A percentile compares a stretch with the other conserved stretches of the same genome.
Evolutionary conservation across 2,797 vertebrate genomes (phyloP).

Genomic region (Pangasius macronema): DNA sequence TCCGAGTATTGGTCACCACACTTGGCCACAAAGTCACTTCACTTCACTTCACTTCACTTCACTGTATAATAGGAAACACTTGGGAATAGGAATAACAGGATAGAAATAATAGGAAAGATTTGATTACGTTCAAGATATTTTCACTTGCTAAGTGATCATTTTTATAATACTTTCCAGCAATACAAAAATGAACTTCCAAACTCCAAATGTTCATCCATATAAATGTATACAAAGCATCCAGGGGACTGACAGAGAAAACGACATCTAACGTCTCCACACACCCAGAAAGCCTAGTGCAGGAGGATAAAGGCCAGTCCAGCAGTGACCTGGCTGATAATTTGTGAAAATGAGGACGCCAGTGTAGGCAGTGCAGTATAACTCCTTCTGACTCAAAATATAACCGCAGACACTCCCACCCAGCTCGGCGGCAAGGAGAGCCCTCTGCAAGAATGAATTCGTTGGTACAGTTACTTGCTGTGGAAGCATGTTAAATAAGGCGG

Average conservation of each 20-base stretch:
- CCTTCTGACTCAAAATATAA: not conserved
- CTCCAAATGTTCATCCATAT: not conserved
- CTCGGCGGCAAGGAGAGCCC: not conserved
- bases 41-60: too few species aligned
- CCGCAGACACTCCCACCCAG: not conserved
- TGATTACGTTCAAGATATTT: not conserved
- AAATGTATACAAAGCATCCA: not conserved
- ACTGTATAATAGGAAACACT: not conserved
- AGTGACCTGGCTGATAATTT: not conserved
- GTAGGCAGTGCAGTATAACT: not conserved
- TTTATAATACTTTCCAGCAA: not conserved
- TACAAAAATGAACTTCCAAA: not conserved
- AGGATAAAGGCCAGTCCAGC: not conserved
- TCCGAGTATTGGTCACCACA: too few species aligned
- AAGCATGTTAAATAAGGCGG: conserved; percentile 13
- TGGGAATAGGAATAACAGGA: too few species aligned
- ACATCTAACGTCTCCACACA: not conserved
- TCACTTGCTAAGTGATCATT: not conserved
- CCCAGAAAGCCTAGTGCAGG: not conserved
- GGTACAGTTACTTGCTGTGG: not conserved
- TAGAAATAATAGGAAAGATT: not conserved
- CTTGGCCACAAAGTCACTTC: too few species aligned
- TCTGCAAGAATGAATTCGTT: not conserved
- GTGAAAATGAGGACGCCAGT: not conserved
- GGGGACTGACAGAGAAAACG: not conserved